phyloP scores from a whole-genome alignment of 2,113 vertebrate species.

The Rhinopithecus roxellana region DNA sequence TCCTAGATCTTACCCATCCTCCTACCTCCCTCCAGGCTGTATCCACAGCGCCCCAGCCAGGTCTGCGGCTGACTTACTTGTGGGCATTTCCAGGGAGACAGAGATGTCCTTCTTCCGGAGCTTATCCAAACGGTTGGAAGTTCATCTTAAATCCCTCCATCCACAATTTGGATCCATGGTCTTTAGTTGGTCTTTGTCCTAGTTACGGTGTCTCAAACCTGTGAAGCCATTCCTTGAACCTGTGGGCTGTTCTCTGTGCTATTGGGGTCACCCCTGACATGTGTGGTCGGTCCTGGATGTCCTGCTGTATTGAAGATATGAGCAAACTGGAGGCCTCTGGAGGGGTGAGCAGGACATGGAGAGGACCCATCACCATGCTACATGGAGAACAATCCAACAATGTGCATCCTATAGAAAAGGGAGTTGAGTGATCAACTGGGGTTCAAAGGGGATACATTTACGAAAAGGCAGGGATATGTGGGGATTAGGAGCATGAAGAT shows the following conservation, averaged over 20 bases:
- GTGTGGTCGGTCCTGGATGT: neutral
- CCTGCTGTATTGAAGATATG: neutral
- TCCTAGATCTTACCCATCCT: fast-evolving
- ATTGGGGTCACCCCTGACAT: neutral
- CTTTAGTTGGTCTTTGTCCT: neutral
- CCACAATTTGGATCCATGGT: neutral
- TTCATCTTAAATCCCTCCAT: neutral
- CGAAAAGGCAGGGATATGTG: neutral
- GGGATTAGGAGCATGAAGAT: neutral
- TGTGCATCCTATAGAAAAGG: neutral
- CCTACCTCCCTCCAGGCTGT: neutral
- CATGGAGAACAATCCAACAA: neutral
- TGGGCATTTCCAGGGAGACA: neutral
- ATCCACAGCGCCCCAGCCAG: neutral
- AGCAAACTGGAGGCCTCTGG: neutral
- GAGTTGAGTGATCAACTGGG: neutral
- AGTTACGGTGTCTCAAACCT: neutral
- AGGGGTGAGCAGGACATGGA: too few relatives aligned
- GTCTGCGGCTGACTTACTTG: neutral
- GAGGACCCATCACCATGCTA: fast-evolving
- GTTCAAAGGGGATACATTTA: neutral
- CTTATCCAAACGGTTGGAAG: neutral
- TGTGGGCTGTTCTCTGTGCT: neutral
- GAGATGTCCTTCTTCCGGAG: neutral
- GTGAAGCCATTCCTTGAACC: neutral